Evolutionary conservation across 1,140 invertebrate genomes (phyloP), one percentile per base, ranked within the genome.

Genomic region (Capitella teleta): DNA sequence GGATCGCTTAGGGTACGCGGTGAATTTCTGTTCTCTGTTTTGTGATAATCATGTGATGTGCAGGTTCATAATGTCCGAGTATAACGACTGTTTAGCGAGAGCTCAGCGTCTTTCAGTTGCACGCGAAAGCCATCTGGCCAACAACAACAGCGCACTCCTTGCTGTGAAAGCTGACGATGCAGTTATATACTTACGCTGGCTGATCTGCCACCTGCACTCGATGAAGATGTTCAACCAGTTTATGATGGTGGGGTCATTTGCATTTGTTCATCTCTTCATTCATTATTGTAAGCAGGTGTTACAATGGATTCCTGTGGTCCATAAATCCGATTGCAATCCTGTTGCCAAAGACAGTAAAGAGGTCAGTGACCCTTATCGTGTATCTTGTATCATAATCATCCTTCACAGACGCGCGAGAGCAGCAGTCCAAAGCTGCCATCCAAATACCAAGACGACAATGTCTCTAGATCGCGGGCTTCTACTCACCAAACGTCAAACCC

Each of bases 181-280:
- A 14, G 53, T 66, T 12, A 70, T 70, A 28, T 73, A 69, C 34
- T 55, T 73, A 2, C 53, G 68, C 5, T 72, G 62, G 63, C 52
- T 73, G 5, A 60, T 70, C 14, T 64, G 58, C 54, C 66, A 72
- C 43, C 51, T 68, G 26, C 62, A 68, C 40, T 65, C 67, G 2
- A 56, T 62, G 19, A 70, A 67, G 43, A 54, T 41, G 19, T 62
- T 70, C 54, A 60, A 70, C 44, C 68, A 72, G 52, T 70, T 60
- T 49, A 30, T 67, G 5, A 64, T 56, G 57, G 63, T 73, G 54
- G 42, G 18, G 28, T 43, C 14, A 5, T 47, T 28, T 21, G 19
- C 26, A 30, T 14, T 18, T 32, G 30, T 25, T 46, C 43, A n/a
- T 28, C 38, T 41, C 12, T 41, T 41, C 6, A 37, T 19, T 42